Conservation (phyloP, 2,797 vertebrate genomes). For the Oryzias sinensis region DNA sequence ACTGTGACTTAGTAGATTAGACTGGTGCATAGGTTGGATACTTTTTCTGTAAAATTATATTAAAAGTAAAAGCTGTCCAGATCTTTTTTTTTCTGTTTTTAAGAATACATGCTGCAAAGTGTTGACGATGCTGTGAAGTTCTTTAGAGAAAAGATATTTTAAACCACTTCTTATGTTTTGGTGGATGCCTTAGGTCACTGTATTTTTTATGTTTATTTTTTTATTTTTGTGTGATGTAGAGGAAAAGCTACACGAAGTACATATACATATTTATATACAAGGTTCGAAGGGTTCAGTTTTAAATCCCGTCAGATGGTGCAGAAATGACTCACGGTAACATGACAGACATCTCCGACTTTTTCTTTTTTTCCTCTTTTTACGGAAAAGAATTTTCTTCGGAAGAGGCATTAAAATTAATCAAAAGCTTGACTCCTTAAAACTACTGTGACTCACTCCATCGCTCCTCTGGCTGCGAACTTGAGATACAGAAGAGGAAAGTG, state of each 20-base stretch:
- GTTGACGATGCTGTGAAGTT: neutral
- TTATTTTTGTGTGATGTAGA: slow-evolving; percentile 12
- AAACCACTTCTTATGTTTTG: neutral
- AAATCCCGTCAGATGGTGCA: slow-evolving; percentile 14
- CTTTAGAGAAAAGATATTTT: neutral
- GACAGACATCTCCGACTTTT: slow-evolving; percentile 27
- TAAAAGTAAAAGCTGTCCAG: too few species aligned
- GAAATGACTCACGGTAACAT: slow-evolving; percentile 25
- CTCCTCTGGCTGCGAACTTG: slow-evolving; percentile 43
- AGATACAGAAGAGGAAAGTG: slow-evolving; percentile 60
- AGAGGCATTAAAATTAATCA: slow-evolving; percentile 74
- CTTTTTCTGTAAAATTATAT: too few species aligned
- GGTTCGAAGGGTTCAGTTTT: slow-evolving; percentile 16
- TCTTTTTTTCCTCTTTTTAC: slow-evolving; percentile 6
- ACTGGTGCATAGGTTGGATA: too few species aligned
- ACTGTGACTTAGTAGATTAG: too few species aligned
- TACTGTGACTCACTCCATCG: slow-evolving; percentile 51
- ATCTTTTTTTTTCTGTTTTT: too few species aligned
- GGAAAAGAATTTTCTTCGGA: slow-evolving; percentile 37
- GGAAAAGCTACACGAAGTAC: slow-evolving; percentile 23
- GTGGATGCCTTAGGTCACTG: neutral
- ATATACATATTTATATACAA: slow-evolving; percentile 4
- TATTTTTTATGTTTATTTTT: slow-evolving; percentile 20
- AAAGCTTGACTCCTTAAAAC: slow-evolving; percentile 63
- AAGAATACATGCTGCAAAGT: too few species aligned